Evolutionary conservation across 35 echinoderm and acorn worm species (phyloP).

Genomic region (Anneissia japonica): DNA sequence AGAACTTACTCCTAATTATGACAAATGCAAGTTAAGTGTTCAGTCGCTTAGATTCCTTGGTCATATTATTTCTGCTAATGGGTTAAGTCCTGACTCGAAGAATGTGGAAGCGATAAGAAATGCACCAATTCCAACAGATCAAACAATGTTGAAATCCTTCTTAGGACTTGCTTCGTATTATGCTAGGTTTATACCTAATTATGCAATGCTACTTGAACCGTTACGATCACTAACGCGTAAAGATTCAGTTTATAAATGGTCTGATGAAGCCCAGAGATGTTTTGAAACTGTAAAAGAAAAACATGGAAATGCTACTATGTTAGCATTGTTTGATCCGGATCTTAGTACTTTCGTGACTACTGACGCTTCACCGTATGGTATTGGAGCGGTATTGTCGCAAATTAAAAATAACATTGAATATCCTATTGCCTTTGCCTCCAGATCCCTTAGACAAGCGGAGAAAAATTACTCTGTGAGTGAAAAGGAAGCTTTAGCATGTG

Average conservation of each 20-base stretch:
- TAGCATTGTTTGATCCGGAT: conserved; percentile 26
- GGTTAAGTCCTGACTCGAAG: not conserved
- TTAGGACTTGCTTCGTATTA: conserved; percentile 42
- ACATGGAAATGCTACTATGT: not conserved
- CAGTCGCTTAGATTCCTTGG: conserved; percentile 7
- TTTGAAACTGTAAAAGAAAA: conserved; percentile 16
- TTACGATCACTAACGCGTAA: conserved; percentile 24
- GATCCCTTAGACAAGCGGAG: not conserved
- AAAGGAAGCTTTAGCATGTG: conserved; percentile 21
- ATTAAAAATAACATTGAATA: conserved; percentile 27
- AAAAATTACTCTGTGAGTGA: conserved; percentile 12
- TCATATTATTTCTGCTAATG: conserved; percentile 29
- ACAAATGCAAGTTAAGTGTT: conserved; percentile 46
- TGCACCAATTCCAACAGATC: too few relatives aligned
- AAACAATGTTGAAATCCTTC: not conserved
- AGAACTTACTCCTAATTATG: conserved; percentile 11
- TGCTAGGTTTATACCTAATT: conserved; percentile 43
- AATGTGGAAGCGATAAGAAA: conserved; percentile 19
- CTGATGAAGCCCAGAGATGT: not conserved
- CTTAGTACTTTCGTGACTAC: conserved; percentile 27
- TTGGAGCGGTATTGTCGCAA: conserved; percentile 36
- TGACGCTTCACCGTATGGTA: conserved; percentile 24
- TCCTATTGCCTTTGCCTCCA: not conserved
- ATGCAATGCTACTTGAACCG: conserved; percentile 48
- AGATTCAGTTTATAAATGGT: conserved; percentile 19